These are phyloP conservation scores for Acomys russatus DNA, from an alignment of 2,797 vertebrate genomes.

Conservation along the genomic window DNA sequence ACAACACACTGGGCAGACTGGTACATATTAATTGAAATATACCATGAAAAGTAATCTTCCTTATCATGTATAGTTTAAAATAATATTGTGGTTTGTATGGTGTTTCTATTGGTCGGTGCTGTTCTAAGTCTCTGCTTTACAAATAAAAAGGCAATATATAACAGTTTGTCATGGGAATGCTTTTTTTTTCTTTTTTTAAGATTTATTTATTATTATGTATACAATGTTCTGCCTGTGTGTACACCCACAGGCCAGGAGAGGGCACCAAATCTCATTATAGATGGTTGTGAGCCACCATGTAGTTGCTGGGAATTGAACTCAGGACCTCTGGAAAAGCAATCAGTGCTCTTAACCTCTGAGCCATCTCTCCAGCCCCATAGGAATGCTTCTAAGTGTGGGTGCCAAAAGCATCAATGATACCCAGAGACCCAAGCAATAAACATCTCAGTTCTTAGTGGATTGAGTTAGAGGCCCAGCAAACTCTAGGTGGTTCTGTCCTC, in stretches of 20 bases:
- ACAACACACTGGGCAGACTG: background rate
- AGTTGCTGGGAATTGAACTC: too few relatives aligned
- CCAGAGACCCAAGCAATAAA: background rate
- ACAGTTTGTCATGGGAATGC: background rate
- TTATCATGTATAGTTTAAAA: background rate
- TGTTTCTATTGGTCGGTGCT: slow-evolving; percentile 7
- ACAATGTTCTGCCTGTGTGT: too few relatives aligned
- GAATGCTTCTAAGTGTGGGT: background rate
- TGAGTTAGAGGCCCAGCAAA: background rate
- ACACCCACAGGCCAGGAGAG: too few relatives aligned
- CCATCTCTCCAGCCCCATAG: too few relatives aligned
- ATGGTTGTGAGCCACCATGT: too few relatives aligned
- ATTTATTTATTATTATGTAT: too few relatives aligned
- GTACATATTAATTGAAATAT: background rate
- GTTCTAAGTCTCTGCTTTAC: background rate
- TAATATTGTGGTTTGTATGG: background rate
- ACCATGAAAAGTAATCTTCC: background rate
- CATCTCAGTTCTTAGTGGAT: background rate
- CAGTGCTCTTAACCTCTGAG: too few relatives aligned
- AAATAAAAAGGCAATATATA: slow-evolving; percentile 6
- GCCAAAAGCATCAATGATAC: background rate
- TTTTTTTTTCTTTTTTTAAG: background rate
- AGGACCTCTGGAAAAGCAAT: too few relatives aligned
- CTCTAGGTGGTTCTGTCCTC: background rate
- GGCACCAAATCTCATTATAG: too few relatives aligned